Conservation (phyloP, 37 sponge, comb jelly and placozoan genomes). For the Spongilla lacustris region DNA sequence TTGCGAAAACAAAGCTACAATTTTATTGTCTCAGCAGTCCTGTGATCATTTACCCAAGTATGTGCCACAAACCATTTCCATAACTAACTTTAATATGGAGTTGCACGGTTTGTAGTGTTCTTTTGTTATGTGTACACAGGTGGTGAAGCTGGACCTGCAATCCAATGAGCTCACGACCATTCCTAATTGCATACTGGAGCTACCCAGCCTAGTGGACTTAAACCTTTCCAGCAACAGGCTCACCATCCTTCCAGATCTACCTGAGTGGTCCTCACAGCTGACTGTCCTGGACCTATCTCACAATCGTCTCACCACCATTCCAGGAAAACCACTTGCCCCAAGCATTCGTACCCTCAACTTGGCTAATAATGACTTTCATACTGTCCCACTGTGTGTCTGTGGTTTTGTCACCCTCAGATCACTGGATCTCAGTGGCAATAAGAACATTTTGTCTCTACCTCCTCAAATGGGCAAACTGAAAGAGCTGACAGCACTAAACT, state of each 20-base stretch:
- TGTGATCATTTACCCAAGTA: too few species aligned
- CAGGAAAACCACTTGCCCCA: constrained; percentile 49
- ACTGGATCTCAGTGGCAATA: constrained; percentile 67
- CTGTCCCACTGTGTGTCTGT: constrained; percentile 78
- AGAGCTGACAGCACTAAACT: constrained; percentile 48
- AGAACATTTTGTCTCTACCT: constrained; percentile 64
- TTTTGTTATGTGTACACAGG: too few species aligned
- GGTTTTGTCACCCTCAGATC: constrained; percentile 54
- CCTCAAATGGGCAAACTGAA: constrained; percentile 72
- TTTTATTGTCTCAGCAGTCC: too few species aligned
- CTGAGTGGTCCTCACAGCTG: constrained; percentile 75
- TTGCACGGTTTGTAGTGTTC: too few species aligned
- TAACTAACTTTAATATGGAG: too few species aligned
- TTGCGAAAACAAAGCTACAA: too few species aligned
- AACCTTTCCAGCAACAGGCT: constrained; percentile 77
- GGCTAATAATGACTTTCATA: constrained; percentile 66
- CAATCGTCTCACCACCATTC: constrained; percentile 74
- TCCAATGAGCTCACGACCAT: constrained; percentile 67
- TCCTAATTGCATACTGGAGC: constrained; percentile 71
- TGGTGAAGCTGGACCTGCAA: constrained; percentile 61
- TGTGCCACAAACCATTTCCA: too few species aligned
- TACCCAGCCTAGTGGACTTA: constrained; percentile 70
- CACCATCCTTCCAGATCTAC: constrained; percentile 57
- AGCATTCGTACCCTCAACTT: constrained; percentile 67
- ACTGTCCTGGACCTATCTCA: constrained; percentile 69